Evolutionary conservation across 2,113 vertebrate species (phyloP).

Genomic region (Cettia cetti): DNA sequence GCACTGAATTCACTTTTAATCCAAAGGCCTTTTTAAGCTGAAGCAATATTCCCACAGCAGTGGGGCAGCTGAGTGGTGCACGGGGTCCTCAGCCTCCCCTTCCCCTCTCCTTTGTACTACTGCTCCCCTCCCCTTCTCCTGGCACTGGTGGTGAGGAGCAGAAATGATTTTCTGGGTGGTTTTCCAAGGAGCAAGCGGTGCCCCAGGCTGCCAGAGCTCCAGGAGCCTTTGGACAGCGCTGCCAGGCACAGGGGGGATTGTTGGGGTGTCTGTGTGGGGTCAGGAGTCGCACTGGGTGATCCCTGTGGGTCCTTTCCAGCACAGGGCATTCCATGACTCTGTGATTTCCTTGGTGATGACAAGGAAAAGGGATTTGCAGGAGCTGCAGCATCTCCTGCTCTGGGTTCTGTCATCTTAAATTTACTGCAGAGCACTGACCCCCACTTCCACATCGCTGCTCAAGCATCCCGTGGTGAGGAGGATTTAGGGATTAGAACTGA

Average conservation of each 20-base stretch:
- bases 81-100: not conserved
- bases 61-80: not conserved
- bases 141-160: not conserved
- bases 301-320: not conserved
- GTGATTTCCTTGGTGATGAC: fast-evolving
- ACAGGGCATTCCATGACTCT: not conserved
- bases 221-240: not conserved
- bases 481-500: not conserved
- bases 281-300: not conserved
- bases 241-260: not conserved
- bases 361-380: not conserved
- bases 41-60: conserved; percentile 7
- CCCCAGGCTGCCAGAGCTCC: not conserved
- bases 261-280: not conserved
- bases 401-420: not conserved
- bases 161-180: not conserved
- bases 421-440: not conserved
- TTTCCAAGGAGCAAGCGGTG: not conserved
- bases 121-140: not conserved
- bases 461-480: fast-evolving
- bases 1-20: conserved; percentile 55
- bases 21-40: conserved; percentile 62
- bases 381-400: not conserved
- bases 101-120: not conserved
- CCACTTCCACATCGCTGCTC: not conserved